phyloP scores from a whole-genome alignment of 2,888 invertebrate species.

The Stramonita haemastoma region DNA sequence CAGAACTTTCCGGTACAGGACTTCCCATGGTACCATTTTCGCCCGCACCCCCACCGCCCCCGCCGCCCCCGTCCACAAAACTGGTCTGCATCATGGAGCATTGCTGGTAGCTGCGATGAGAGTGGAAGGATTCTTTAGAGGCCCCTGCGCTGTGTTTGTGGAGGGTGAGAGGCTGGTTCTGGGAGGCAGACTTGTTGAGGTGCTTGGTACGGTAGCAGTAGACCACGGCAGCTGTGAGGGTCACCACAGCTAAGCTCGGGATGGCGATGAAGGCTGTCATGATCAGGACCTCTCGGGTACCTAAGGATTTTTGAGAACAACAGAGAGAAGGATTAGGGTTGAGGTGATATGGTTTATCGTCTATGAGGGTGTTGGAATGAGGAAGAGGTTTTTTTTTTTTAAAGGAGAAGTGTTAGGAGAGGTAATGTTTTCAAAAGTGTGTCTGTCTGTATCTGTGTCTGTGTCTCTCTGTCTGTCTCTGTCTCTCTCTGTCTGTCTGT shows the following conservation, averaged over 20 bases:
- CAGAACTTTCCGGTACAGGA: neutral
- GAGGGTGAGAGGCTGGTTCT: constrained; percentile 64
- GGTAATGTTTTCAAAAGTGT: no score
- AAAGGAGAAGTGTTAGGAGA: no score
- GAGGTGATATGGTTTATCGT: no score
- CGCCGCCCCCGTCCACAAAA: constrained; percentile 53
- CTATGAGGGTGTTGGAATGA: no score
- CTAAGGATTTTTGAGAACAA: no score
- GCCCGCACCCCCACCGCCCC: neutral
- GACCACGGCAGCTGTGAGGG: constrained; percentile 56
- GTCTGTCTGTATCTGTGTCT: no score
- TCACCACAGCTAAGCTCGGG: constrained; percentile 58
- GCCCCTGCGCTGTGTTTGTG: constrained; percentile 51
- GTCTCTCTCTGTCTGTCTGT: no score
- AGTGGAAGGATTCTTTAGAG: constrained; percentile 49
- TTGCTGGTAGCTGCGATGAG: constrained; percentile 55
- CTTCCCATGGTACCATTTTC: constrained; percentile 37
- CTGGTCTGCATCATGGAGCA: constrained; percentile 64
- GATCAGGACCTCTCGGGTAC: constrained; percentile 63
- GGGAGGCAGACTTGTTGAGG: constrained; percentile 62
- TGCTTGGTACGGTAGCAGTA: constrained; percentile 62
- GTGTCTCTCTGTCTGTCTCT: no score
- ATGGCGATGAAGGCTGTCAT: constrained; percentile 65
- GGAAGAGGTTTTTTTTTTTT: no score
- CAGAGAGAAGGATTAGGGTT: no score